Evolutionary conservation across 1,140 invertebrate species (phyloP).

Genomic region (Polypedilum vanderplanki): DNA sequence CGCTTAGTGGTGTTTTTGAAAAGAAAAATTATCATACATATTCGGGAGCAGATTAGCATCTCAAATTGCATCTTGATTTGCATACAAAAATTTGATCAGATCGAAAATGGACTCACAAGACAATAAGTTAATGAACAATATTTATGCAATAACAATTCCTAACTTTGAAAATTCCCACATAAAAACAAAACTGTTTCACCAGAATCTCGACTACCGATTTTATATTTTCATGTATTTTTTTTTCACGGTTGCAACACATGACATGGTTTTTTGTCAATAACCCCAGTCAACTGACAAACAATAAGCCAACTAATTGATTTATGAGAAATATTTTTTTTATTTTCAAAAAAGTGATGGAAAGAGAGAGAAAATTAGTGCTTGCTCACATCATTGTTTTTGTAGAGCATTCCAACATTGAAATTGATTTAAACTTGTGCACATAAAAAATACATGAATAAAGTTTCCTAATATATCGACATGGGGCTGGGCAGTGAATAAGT

Average conservation of each 20-base stretch:
- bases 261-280: constrained; percentile 14
- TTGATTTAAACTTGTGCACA: too few relatives aligned
- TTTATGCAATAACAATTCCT: neutral
- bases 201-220: constrained; percentile 4
- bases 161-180: neutral
- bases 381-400: constrained; percentile 13
- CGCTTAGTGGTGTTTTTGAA: too few relatives aligned
- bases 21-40: too few relatives aligned
- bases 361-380: neutral
- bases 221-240: neutral
- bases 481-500: too few relatives aligned
- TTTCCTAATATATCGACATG: too few relatives aligned
- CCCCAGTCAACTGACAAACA: neutral
- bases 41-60: too few relatives aligned
- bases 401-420: neutral
- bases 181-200: neutral
- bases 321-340: neutral
- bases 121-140: constrained; percentile 3
- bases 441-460: too few relatives aligned
- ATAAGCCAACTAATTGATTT: constrained; percentile 1
- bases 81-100: too few relatives aligned
- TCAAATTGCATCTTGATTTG: too few relatives aligned
- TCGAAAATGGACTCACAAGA: neutral
- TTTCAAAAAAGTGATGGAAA: neutral
- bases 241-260: neutral